Evolutionary conservation across 2,888 invertebrate genomes (phyloP), one percentile per base, ranked within the genome.

Genomic region (Drosophila demipolita): DNA sequence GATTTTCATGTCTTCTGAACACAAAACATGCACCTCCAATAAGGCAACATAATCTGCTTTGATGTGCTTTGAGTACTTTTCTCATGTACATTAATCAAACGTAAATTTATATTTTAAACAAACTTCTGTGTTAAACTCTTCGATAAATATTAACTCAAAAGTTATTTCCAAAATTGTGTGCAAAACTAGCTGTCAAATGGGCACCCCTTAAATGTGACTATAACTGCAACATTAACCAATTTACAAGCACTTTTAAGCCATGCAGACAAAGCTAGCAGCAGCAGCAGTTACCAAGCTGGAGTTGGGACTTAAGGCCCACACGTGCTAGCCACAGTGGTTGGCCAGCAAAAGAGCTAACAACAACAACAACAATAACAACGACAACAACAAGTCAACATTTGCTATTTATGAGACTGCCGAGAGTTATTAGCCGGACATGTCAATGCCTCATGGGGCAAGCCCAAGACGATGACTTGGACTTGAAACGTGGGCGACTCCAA

Each of bases 371-470:
- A 73, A 35, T 48, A 66, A 54, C 45, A 66, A 17, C 32, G 59
- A 35, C 49, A 61, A 61, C 55, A 42, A 61, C 45, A 45, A 68
- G 66, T 83, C 81, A 75, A 75, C 84, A 85, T 91, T 91, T 83
- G 84, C 84, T 91, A 91, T 91, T 91, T 91, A 91, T 91, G 91
- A 91, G 91, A 90, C 91, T 89, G 91, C 84, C 90, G 91, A 91
- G 91, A 91, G 91, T 91, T 91, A 91, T 91, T 91, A 91, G 91
- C 91, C 89, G 91, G 89, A 91, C 91, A 91, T 90, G 90, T 82
- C 69, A 82, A 83, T 78, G 84, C 85, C 84, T 79, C 83, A 63
- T 77, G 90, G 88, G 84, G 60, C 59, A 78, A 73, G 87, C 73
- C 77, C 87, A 85, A 87, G 89, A 78, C 78, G 80, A 65, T 72